A percentile compares a stretch with the other conserved stretches of the same genome.
phyloP scores from a whole-genome alignment of 2,888 invertebrate species.

The Diadegma fenestrale region DNA sequence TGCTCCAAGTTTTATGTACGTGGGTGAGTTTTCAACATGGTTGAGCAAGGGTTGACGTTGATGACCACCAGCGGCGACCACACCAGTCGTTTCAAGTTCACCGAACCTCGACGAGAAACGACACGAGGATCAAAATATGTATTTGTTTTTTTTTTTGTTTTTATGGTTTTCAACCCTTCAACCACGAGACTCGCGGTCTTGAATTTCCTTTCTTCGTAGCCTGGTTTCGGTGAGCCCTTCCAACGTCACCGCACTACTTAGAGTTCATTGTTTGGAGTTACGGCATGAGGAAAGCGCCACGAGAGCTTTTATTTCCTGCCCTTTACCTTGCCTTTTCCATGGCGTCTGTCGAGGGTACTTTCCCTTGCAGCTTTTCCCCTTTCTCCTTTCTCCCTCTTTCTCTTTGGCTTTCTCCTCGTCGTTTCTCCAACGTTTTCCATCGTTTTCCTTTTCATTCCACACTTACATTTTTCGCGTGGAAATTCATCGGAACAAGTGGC shows the following conservation, averaged over 20 bases:
- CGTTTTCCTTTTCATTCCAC: constrained; percentile 49
- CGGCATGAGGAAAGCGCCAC: constrained; percentile 56
- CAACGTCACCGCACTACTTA: constrained; percentile 71
- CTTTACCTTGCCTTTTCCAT: constrained; percentile 43
- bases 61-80: constrained; percentile 17
- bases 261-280: constrained; percentile 74
- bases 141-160: constrained; percentile 16
- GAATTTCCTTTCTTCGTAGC: constrained; percentile 43
- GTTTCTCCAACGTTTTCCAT: constrained; percentile 13
- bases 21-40: background rate
- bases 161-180: constrained; percentile 1
- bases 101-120: constrained; percentile 35
- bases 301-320: constrained; percentile 47
- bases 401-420: constrained; percentile 1
- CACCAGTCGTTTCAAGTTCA: constrained; percentile 23
- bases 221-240: constrained; percentile 15
- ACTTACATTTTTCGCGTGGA: constrained; percentile 41
- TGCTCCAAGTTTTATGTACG: constrained; percentile 8
- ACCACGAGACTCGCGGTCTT: constrained; percentile 16
- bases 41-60: constrained; percentile 22
- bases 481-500: constrained; percentile 26
- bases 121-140: constrained; percentile 52
- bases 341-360: constrained; percentile 57
- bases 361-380: constrained; percentile 8
- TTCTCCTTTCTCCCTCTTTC: constrained; percentile 36